Evolutionary conservation across 2,113 vertebrate genomes (phyloP).

Genomic region (Laticauda laticaudata): DNA sequence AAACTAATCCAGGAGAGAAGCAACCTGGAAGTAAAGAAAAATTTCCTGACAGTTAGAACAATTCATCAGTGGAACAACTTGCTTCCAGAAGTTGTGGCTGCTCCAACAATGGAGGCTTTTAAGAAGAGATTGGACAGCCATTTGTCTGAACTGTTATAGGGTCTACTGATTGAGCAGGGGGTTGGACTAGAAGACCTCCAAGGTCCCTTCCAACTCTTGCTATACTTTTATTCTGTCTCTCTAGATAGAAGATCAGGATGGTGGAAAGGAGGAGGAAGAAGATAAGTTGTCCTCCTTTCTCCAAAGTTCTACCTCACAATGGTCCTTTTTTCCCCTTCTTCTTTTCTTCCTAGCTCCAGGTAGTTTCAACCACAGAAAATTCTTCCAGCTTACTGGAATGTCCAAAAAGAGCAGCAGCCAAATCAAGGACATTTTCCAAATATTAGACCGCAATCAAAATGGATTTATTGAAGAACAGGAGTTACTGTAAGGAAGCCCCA

Average conservation of each 20-base stretch:
- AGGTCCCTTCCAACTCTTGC: background rate
- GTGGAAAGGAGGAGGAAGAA: background rate
- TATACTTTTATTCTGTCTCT: no score
- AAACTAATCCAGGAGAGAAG: background rate
- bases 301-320: slow-evolving; percentile 36
- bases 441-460: slow-evolving; percentile 91
- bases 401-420: slow-evolving; percentile 87
- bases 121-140: background rate
- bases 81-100: no score
- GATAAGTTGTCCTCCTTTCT: background rate
- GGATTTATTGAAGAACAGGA: slow-evolving; percentile 93
- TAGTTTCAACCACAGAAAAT: slow-evolving; percentile 92
- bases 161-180: no score
- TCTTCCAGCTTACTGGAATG: slow-evolving; percentile 91
- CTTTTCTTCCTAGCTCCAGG: slow-evolving; percentile 78
- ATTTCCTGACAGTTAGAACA: no score
- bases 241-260: background rate
- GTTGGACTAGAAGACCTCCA: background rate
- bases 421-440: slow-evolving; percentile 86
- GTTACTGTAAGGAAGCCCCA: slow-evolving; percentile 79
- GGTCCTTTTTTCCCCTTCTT: slow-evolving; percentile 44
- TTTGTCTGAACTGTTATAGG: background rate
- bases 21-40: no score
- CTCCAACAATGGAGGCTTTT: no score
- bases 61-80: no score